Evolutionary conservation across 2,797 vertebrate species (phyloP), one percentile per base, ranked within the genome.

Genomic region (Gambusia yucatana): DNA sequence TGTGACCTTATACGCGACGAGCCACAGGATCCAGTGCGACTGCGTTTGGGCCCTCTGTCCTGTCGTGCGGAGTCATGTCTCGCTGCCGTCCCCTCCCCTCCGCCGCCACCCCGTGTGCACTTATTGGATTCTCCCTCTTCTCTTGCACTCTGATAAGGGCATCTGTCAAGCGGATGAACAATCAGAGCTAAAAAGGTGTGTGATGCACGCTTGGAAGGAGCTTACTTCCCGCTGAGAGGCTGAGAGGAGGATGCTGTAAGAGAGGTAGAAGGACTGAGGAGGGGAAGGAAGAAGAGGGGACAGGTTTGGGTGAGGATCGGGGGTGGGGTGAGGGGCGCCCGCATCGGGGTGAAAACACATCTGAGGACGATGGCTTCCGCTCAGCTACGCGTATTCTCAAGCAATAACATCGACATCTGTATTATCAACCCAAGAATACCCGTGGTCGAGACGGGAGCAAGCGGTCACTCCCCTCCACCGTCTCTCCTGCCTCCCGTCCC

Each of bases 321-420:
- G 52, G 9, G 3, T 10, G 25, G 52, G 52, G 77, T 50, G 72
- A 78, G 63, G 63, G 55, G 36, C 70, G 82, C 6, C 7, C 39
- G 28, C 67, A 46, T 46, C 67, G n/a, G 67, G 67, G 14, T 46
- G 67, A 70, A 70, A 70, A 46, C 67, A 70, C 67, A 44, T 70
- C 67, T 46, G 87, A 36, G 2, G 91, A 84, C 55, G 84, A 90
- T 86, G 88, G 93, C 90, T 79, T 89, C 93, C 91, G 80, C 93
- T 94, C 94, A 88, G 92, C 93, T 94, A 96, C 91, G 92, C 92
- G 94, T 96, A 95, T 96, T 96, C 95, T 96, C 94, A 95, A 96
- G 94, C 93, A 95, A 94, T 94, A 95, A 95, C 93, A 95, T 92
- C 93, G 87, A 93, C 93, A 92, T 95, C 91, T 94, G 96, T 94